Percentiles rank a stretch among this genome's conserved stretches.
These are phyloP conservation scores for Penaeus vannamei DNA, from an alignment of 1,140 invertebrate genomes.

Conservation along the genomic window DNA sequence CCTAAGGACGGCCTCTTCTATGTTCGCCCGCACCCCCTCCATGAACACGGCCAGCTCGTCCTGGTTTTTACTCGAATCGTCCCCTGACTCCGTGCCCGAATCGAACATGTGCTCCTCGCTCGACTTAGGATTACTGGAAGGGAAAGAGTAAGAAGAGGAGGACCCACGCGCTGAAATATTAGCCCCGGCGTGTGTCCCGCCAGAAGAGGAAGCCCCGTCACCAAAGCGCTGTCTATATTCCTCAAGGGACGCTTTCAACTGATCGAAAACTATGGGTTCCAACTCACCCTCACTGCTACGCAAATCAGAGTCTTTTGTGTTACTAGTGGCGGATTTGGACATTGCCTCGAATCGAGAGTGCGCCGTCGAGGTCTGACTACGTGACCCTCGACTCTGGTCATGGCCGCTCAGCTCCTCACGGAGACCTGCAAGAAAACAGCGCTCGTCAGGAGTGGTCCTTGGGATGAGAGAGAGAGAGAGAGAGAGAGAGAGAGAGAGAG, in stretches of 20 bases:
- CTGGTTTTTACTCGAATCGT: constrained; percentile 74
- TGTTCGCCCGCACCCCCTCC: constrained; percentile 69
- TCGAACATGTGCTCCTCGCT: constrained; percentile 72
- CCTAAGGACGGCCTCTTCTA: constrained; percentile 63
- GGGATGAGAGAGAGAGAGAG: background rate
- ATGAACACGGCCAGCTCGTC: constrained; percentile 70
- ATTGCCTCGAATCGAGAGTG: constrained; percentile 43
- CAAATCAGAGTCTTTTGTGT: constrained; percentile 48
- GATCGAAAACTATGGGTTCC: constrained; percentile 78
- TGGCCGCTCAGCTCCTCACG: constrained; percentile 58
- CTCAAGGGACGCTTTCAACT: constrained; percentile 70
- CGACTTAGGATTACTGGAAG: constrained; percentile 43
- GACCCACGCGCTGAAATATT: constrained; percentile 16
- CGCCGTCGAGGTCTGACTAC: constrained; percentile 25
- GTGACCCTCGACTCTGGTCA: constrained; percentile 48
- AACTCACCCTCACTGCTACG: constrained; percentile 74
- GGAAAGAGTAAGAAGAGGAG: constrained; percentile 31
- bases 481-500: background rate
- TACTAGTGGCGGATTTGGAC: constrained; percentile 52
- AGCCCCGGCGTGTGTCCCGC: constrained; percentile 4
- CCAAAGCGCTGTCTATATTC: constrained; percentile 53
- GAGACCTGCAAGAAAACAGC: constrained; percentile 42
- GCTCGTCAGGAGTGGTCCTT: background rate
- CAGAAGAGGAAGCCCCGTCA: constrained; percentile 51
- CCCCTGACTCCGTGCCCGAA: constrained; percentile 80